phyloP scores from a whole-genome alignment of 2,888 invertebrate genomes.

The Dicyrtoma fusca region DNA sequence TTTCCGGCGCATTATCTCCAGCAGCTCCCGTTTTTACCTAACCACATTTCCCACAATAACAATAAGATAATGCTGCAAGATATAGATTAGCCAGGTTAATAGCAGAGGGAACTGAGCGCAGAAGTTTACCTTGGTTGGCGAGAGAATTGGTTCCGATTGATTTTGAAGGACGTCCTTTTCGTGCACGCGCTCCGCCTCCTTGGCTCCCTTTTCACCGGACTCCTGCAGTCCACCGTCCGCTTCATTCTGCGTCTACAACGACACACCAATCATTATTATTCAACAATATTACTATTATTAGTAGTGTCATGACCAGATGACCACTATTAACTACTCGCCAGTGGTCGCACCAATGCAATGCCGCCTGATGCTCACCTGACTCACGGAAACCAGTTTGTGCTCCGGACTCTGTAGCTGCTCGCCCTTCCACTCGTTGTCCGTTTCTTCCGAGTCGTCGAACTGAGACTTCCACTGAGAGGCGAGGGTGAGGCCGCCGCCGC shows the following conservation, averaged over 20 bases:
- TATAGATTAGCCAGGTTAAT: not conserved
- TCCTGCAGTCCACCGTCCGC: constrained; percentile 39
- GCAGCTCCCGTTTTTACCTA: constrained; percentile 24
- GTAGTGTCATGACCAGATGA: too few relatives aligned
- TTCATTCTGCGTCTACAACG: constrained; percentile 38
- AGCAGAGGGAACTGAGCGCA: not conserved
- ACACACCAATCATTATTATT: not conserved
- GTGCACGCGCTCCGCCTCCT: constrained; percentile 35
- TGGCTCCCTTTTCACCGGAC: constrained; percentile 46
- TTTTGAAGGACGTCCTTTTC: constrained; percentile 19
- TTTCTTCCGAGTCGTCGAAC: constrained; percentile 92
- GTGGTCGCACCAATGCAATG: too few relatives aligned
- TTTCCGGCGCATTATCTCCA: constrained; percentile 13
- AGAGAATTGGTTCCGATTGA: constrained; percentile 9
- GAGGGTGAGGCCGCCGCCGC: constrained; percentile 75
- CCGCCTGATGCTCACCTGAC: constrained; percentile 50
- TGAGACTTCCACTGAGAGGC: constrained; percentile 96
- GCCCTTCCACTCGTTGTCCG: constrained; percentile 92
- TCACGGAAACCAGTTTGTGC: constrained; percentile 59
- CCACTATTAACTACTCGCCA: too few relatives aligned
- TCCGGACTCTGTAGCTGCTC: constrained; percentile 70
- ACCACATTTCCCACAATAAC: not conserved
- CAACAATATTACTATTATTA: too few relatives aligned
- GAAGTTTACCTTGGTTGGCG: constrained; percentile 30
- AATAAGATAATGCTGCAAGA: not conserved